Evolutionary conservation across 1,140 invertebrate genomes (phyloP).

Genomic region (Aleiodes sp.): DNA sequence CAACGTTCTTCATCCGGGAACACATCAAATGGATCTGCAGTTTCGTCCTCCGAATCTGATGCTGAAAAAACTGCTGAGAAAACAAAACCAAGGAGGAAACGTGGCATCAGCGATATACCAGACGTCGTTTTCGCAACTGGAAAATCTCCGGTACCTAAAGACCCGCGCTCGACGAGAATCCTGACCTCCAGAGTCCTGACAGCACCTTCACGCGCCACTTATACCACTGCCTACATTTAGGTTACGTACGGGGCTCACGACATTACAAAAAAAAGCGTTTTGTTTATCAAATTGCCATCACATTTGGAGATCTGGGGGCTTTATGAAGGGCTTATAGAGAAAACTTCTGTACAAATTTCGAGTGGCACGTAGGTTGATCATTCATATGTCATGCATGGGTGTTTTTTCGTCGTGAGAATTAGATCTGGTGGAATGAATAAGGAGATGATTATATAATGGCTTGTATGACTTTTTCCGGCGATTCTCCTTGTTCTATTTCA

Average conservation of each 20-base stretch:
- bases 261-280: slow-evolving; percentile 35
- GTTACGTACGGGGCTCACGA: slow-evolving; percentile 48
- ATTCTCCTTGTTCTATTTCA: no score
- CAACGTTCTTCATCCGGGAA: neutral
- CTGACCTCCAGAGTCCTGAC: slow-evolving; percentile 59
- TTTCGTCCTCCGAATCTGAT: neutral
- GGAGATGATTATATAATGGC: no score
- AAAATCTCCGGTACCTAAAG: slow-evolving; percentile 50
- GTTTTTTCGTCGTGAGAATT: no score
- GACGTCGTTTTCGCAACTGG: slow-evolving; percentile 54
- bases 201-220: slow-evolving; percentile 59
- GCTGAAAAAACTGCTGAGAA: neutral
- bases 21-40: neutral
- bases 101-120: slow-evolving; percentile 50
- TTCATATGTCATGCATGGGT: neutral
- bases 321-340: slow-evolving; percentile 50
- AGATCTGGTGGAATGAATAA: no score
- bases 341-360: no score
- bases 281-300: slow-evolving; percentile 46
- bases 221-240: slow-evolving; percentile 64
- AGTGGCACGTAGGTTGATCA: neutral
- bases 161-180: slow-evolving; percentile 56
- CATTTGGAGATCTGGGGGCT: slow-evolving; percentile 40
- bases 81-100: slow-evolving; percentile 19
- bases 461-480: neutral